Evolutionary conservation across 1,140 invertebrate genomes (phyloP), one percentile per base, ranked within the genome.

Genomic region (Sesamia nonagrioides): DNA sequence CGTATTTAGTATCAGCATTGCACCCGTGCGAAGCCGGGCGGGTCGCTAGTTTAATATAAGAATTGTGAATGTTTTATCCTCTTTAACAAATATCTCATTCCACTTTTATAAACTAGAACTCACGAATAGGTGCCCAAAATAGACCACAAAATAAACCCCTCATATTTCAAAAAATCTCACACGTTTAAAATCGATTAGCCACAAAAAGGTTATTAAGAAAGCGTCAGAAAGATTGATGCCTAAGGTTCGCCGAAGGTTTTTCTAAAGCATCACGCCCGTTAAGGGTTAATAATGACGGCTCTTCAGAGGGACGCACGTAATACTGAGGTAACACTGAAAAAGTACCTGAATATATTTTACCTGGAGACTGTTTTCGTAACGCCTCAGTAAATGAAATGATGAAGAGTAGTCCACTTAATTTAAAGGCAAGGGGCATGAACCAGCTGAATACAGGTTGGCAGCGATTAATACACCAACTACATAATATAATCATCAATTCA

Each of bases 271-370:
- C 45, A 77, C 33, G 27, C 21, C 37, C 74, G 56, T 61, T 54
- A 76, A 76, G 71, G 76, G 82, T 78, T 78, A 72, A 80, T 83
- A 84, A 84, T 84, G 79, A 79, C 37, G 56, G 71, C 61, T 61
- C 69, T 74, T 42, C 42, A 66, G 37, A 68, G 66, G 17, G 72
- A 18, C 35, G 17, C 52, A 21, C 40, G 74, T 69, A 79, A 81
- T 81, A 68, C 63, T 54, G 45, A 50, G 50, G 42, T 82, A 79
- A 78, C 73, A 40, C 77, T 83, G 77, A 85, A 85, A 85, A 83
- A 83, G 48, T 69, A 54, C 27, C 15, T 35, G 40, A 72, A 77
- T n/a, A 79, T 81, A 81, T 82, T 84, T 81, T 58, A 82, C 61
- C 45, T 66, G 61, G n/a, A 50, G 11, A 50, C 66, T 63, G 18